Evolutionary conservation across 2,113 vertebrate species (phyloP), one percentile per base, ranked within the genome.

Genomic region (Corydoras maculifer): DNA sequence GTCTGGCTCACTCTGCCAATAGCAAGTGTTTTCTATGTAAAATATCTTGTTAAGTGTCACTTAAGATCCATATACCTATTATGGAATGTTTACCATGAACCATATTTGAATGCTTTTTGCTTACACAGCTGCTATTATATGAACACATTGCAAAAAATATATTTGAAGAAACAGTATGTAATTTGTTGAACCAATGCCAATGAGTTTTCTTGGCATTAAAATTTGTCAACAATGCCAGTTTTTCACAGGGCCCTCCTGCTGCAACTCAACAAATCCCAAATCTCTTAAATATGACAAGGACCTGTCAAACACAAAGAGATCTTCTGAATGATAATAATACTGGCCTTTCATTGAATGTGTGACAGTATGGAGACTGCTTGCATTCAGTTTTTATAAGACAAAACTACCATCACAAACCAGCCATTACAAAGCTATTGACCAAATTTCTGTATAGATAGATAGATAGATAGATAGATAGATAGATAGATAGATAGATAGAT

Each of bases 321-420:
- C 85, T 84, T 79, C 83, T 80, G 80, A 82, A 83, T 30, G 72
- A 68, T 80, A 76, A 88, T 85, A 87, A 88, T 87, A 80, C 86
- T 81, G 80, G 74, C 82, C 83, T 87, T 87, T 87, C 84, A 88
- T 82, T 4, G 35, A 43, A 43, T 43, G 35, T 43, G 35, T 43
- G 35, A 43, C 35, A 43, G 35, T 43, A 43, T 8, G 35, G 35
- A 43, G 4, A 43, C 35, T 43, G 35, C 35, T 43, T 43, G 1
- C 7, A 43, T 43, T 43, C 35, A 43, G 7, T 43, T 43, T 43
- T 43, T 5, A 5, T 5, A 2, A 43, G 35, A 43, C 35, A 43
- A 43, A 43, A 4, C 35, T 4, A 43, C 35, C 35, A 43, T 43
- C 2, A 43, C 35, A 43, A 43, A 43, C 7, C 35, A 43, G 35